Percentiles rank a stretch among this genome's conserved stretches.
phyloP scores from a whole-genome alignment of 2,888 invertebrate genomes.

The Erebia ligea region DNA sequence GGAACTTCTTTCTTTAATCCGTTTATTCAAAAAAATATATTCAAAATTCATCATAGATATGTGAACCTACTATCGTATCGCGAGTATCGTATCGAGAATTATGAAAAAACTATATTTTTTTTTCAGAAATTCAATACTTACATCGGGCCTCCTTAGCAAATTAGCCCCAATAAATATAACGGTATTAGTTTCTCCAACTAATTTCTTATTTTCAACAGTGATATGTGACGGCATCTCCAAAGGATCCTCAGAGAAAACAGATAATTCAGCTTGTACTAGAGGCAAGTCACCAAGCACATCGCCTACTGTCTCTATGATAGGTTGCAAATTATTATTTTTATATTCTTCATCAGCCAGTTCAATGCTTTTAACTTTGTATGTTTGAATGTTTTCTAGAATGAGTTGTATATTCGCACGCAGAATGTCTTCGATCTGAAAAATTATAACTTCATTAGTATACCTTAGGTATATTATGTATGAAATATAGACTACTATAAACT shows the following conservation, averaged over 20 bases:
- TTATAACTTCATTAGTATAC: background rate
- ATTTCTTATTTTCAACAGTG: slow-evolving; percentile 84
- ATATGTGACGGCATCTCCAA: slow-evolving; percentile 76
- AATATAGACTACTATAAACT: background rate
- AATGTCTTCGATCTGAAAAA: slow-evolving; percentile 73
- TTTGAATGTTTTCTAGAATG: slow-evolving; percentile 87
- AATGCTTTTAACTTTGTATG: slow-evolving; percentile 84
- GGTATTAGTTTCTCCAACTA: slow-evolving; percentile 79
- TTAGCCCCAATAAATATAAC: slow-evolving; percentile 79
- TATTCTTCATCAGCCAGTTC: slow-evolving; percentile 81
- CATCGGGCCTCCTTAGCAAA: slow-evolving; percentile 75
- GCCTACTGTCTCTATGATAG: slow-evolving; percentile 80
- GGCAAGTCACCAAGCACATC: slow-evolving; percentile 87
- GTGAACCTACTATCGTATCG: too few relatives aligned
- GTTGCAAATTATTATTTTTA: slow-evolving; percentile 69
- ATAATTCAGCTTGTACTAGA: slow-evolving; percentile 86
- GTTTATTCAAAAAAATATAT: too few relatives aligned
- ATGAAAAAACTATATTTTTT: background rate
- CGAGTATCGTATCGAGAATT: too few relatives aligned
- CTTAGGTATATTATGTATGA: background rate
- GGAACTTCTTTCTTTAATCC: too few relatives aligned
- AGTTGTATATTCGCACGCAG: slow-evolving; percentile 86
- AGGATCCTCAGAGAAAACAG: slow-evolving; percentile 80
- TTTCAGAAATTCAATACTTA: slow-evolving; percentile 50
- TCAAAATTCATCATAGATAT: too few relatives aligned